phyloP scores from a whole-genome alignment of 2,888 invertebrate species.

The Exocentrus adspersus region DNA sequence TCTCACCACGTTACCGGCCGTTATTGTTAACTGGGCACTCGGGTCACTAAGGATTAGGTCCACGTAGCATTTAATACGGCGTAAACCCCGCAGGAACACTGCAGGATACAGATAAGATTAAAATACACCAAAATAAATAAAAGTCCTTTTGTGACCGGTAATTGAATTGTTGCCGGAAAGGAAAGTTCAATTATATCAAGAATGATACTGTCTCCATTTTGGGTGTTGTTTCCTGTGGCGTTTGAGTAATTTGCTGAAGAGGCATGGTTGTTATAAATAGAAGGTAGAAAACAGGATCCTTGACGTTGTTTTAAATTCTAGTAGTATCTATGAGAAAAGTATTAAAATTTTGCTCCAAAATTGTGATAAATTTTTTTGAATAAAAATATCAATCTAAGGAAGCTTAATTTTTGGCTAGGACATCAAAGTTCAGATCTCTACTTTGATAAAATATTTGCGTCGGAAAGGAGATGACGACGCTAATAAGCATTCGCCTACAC shows the following conservation, averaged over 20 bases:
- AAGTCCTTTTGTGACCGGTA: conserved; percentile 19
- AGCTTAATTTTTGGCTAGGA: not conserved
- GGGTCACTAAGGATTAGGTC: conserved; percentile 8
- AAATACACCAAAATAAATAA: conserved; percentile 23
- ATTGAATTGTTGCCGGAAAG: conserved; percentile 24
- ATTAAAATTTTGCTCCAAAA: too few relatives aligned
- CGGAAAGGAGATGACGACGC: too few relatives aligned
- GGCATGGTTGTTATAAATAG: not conserved
- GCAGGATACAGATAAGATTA: conserved; percentile 20
- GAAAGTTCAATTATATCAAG: conserved; percentile 19
- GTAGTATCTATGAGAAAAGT: too few relatives aligned
- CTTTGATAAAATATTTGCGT: too few relatives aligned
- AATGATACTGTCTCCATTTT: conserved; percentile 8
- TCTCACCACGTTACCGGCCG: not conserved
- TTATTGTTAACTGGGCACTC: not conserved
- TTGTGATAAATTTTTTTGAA: too few relatives aligned
- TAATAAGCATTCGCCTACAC: too few relatives aligned
- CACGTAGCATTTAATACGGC: conserved; percentile 15
- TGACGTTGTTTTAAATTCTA: too few relatives aligned
- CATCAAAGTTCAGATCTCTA: too few relatives aligned
- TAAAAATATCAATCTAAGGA: too few relatives aligned
- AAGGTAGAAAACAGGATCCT: too few relatives aligned
- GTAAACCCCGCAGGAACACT: conserved; percentile 2
- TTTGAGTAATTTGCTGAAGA: not conserved
- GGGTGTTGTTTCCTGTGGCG: not conserved